A percentile compares a stretch with the other conserved stretches of the same genome.
Conservation (phyloP, 2,113 vertebrate genomes). For the Colinus virginianus region DNA sequence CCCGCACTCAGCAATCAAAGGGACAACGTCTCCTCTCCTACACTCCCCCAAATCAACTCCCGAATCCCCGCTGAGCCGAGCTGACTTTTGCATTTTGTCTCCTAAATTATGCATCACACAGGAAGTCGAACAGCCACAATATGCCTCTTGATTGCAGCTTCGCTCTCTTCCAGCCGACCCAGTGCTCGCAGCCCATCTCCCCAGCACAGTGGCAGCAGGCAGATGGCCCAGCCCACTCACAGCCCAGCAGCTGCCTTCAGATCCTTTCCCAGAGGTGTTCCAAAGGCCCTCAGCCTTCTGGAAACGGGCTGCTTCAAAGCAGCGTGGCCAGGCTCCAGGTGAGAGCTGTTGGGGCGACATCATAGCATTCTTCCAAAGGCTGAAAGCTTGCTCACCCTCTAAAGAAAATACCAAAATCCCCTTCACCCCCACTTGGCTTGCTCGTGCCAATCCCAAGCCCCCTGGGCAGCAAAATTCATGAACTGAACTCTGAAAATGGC, state of each 20-base stretch:
- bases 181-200: background rate
- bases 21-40: background rate
- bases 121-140: background rate
- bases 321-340: accelerated
- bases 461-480: background rate
- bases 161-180: background rate
- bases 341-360: background rate
- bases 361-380: background rate
- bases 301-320: background rate
- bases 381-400: background rate
- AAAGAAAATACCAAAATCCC: background rate
- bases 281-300: background rate
- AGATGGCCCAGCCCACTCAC: background rate
- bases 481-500: conserved; percentile 43
- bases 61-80: background rate
- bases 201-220: background rate
- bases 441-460: background rate
- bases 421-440: background rate
- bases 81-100: background rate
- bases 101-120: background rate
- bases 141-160: conserved; percentile 13
- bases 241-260: background rate
- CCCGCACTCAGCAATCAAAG: background rate
- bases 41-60: background rate
- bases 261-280: background rate